Percentiles rank a stretch among this genome's conserved stretches.
These are phyloP conservation scores for Tangachromis dhanisi DNA, from an alignment of 2,113 vertebrate species.

Conservation along the genomic window DNA sequence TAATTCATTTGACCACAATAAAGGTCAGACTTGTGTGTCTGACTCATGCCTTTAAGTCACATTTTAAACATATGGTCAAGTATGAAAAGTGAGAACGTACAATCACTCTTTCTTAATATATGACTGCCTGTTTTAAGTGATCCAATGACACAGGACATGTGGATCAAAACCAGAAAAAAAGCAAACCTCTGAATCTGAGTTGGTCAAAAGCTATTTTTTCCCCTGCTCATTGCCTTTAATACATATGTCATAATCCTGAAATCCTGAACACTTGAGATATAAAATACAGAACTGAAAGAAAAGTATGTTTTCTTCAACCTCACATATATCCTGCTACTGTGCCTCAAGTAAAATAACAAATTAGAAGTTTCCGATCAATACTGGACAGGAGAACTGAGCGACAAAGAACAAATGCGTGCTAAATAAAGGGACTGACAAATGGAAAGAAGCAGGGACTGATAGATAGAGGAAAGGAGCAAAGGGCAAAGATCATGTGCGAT, in stretches of 20 bases:
- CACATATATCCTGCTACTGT: background rate
- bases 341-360: slow-evolving; percentile 14
- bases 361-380: slow-evolving; percentile 14
- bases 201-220: background rate
- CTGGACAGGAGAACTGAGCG: slow-evolving; percentile 10
- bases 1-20: background rate
- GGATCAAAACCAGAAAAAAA: background rate
- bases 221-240: background rate
- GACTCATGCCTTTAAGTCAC: background rate
- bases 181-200: background rate
- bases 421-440: background rate
- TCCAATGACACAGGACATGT: background rate
- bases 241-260: background rate
- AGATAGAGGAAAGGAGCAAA: background rate
- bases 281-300: background rate
- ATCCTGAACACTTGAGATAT: background rate
- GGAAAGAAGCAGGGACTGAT: background rate
- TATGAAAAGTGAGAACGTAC: background rate
- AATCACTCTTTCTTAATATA: background rate
- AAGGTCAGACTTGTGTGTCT: background rate
- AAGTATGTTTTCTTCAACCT: background rate
- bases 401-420: background rate
- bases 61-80: background rate
- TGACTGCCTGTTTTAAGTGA: background rate
- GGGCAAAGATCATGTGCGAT: background rate